phyloP scores from a whole-genome alignment of 2,113 vertebrate species.

The Tauraco erythrolophus region DNA sequence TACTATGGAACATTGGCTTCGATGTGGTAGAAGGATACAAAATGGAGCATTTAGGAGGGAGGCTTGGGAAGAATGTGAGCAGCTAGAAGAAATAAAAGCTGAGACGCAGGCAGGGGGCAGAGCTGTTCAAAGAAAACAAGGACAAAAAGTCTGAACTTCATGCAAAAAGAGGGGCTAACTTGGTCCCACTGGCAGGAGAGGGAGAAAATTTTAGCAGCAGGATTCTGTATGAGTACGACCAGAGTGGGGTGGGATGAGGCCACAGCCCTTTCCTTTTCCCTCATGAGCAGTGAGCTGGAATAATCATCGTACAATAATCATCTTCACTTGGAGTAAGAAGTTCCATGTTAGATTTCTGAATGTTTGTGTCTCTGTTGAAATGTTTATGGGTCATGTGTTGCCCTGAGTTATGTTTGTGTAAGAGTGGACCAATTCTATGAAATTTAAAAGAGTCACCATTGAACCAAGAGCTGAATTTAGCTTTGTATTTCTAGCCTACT shows the following conservation, averaged over 20 bases:
- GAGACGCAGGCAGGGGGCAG: slow-evolving; percentile 54
- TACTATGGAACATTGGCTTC: slow-evolving; percentile 37
- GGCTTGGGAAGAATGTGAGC: background rate
- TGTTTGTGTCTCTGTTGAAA: background rate
- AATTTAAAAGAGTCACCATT: background rate
- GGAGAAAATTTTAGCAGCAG: background rate
- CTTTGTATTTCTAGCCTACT: slow-evolving; percentile 19
- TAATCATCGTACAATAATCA: background rate
- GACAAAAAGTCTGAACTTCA: slow-evolving; percentile 20
- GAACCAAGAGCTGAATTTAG: background rate
- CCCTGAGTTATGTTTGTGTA: background rate
- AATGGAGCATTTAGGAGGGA: slow-evolving; percentile 32
- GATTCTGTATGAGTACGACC: background rate
- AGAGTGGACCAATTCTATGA: background rate
- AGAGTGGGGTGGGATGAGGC: background rate
- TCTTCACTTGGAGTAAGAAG: background rate
- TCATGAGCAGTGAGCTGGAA: background rate
- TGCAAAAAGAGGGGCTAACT: slow-evolving; percentile 6
- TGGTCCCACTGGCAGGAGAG: background rate
- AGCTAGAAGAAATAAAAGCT: slow-evolving; percentile 38
- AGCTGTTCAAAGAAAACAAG: slow-evolving; percentile 64
- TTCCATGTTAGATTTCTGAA: background rate
- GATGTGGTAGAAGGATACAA: slow-evolving; percentile 19
- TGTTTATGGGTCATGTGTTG: background rate
- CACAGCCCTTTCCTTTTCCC: background rate